Percentiles rank a stretch among this genome's conserved stretches.
These are phyloP conservation scores for Suillia variegata DNA, from an alignment of 2,888 invertebrate genomes.

Conservation along the genomic window DNA sequence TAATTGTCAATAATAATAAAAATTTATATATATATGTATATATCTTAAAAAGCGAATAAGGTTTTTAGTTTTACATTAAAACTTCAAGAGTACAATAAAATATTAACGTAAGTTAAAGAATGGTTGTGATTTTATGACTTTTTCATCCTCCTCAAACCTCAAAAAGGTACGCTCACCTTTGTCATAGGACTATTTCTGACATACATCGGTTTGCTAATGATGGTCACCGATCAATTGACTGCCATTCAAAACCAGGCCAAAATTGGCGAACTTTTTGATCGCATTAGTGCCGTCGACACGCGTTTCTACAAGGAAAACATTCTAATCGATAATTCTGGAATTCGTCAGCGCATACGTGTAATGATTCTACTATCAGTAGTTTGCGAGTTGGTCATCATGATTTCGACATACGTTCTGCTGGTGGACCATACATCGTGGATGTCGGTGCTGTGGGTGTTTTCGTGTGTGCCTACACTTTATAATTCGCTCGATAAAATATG, in stretches of 20 bases:
- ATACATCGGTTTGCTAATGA: conserved; percentile 59
- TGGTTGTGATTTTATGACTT: no score
- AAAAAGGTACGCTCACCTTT: conserved; percentile 58
- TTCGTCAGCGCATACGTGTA: conserved; percentile 44
- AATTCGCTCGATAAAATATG: conserved; percentile 59
- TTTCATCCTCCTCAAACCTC: no score
- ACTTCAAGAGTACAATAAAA: no score
- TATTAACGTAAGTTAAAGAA: no score
- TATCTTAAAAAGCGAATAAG: no score
- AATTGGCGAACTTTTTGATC: conserved; percentile 52
- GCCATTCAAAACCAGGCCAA: conserved; percentile 54
- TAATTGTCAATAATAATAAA: no score
- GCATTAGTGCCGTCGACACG: conserved; percentile 54
- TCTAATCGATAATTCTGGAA: conserved; percentile 42
- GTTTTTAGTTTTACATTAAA: no score
- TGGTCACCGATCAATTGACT: conserved; percentile 56
- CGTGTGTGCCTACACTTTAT: conserved; percentile 53
- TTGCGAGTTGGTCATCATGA: conserved; percentile 47
- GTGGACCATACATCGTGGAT: conserved; percentile 46
- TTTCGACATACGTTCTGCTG: conserved; percentile 46
- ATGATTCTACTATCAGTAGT: conserved; percentile 46
- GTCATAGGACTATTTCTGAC: conserved; percentile 60
- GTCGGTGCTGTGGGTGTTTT: conserved; percentile 51
- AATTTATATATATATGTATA: neutral
- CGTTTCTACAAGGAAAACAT: conserved; percentile 52